Conservation (phyloP, 1,140 invertebrate genomes). For the Hypsibius dujardini region DNA sequence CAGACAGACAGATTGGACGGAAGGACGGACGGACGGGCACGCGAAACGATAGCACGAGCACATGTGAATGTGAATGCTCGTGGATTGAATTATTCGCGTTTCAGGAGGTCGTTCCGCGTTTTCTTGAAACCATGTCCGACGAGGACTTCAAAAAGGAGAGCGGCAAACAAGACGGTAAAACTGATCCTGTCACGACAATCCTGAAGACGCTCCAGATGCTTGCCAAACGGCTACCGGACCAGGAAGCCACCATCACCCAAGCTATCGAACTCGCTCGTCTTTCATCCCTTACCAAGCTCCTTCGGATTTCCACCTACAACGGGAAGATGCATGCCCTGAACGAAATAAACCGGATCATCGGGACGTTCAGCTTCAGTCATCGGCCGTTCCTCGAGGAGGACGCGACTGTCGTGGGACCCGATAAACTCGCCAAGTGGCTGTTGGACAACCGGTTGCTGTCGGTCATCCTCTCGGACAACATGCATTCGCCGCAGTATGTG, state of each 20-base stretch:
- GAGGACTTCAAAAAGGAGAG: slow-evolving; percentile 82
- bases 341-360: slow-evolving; percentile 93
- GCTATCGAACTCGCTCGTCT: slow-evolving; percentile 33
- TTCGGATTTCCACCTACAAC: slow-evolving; percentile 94
- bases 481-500: slow-evolving; percentile 91
- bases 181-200: slow-evolving; percentile 43
- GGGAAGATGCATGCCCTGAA: slow-evolving; percentile 98
- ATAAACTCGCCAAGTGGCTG: slow-evolving; percentile 87
- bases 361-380: slow-evolving; percentile 45
- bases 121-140: slow-evolving; percentile 83
- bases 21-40: no score
- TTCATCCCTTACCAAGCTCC: slow-evolving; percentile 66
- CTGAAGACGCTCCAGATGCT: background rate
- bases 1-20: no score
- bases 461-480: slow-evolving; percentile 79
- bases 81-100: no score
- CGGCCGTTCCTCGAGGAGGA: slow-evolving; percentile 50
- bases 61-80: no score
- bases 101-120: slow-evolving; percentile 70
- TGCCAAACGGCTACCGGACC: background rate
- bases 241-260: background rate
- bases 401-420: slow-evolving; percentile 80
- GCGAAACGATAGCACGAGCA: no score
- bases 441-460: slow-evolving; percentile 85
- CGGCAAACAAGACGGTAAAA: slow-evolving; percentile 82